Percentiles rank a stretch among this genome's conserved stretches.
These are phyloP conservation scores for Steinernema feltiae DNA, from an alignment of 1,140 invertebrate genomes.

Conservation along the genomic window DNA sequence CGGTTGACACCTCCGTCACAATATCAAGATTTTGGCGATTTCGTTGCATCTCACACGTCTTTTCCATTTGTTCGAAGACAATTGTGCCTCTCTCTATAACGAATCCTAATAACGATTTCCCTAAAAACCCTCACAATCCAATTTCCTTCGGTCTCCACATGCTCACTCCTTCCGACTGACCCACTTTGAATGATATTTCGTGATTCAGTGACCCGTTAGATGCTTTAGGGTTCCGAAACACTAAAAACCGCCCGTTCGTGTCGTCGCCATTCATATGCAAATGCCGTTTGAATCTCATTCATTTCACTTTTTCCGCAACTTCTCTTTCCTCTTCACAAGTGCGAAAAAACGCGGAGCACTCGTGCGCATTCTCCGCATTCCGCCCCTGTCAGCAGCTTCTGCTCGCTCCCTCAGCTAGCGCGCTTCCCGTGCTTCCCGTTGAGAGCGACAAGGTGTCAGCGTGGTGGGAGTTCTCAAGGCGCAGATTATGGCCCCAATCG, in stretches of 20 bases:
- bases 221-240: neutral
- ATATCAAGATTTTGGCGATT: too few species aligned
- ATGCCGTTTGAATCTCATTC: neutral
- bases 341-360: too few species aligned
- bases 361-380: neutral
- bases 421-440: neutral
- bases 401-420: too few species aligned
- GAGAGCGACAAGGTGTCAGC: neutral
- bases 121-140: neutral
- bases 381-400: too few species aligned
- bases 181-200: neutral
- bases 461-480: neutral
- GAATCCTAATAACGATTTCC: neutral
- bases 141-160: neutral
- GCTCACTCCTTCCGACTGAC: neutral
- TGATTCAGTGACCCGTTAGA: conserved; percentile 13
- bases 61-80: too few species aligned
- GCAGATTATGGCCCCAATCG: neutral
- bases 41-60: too few species aligned
- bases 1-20: too few species aligned
- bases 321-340: too few species aligned
- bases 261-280: neutral
- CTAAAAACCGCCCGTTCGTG: conserved; percentile 6
- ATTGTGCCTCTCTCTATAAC: too few species aligned
- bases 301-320: neutral